Evolutionary conservation across 1,140 invertebrate genomes (phyloP), one percentile per base, ranked within the genome.

Genomic region (Drosophila sucinea): DNA sequence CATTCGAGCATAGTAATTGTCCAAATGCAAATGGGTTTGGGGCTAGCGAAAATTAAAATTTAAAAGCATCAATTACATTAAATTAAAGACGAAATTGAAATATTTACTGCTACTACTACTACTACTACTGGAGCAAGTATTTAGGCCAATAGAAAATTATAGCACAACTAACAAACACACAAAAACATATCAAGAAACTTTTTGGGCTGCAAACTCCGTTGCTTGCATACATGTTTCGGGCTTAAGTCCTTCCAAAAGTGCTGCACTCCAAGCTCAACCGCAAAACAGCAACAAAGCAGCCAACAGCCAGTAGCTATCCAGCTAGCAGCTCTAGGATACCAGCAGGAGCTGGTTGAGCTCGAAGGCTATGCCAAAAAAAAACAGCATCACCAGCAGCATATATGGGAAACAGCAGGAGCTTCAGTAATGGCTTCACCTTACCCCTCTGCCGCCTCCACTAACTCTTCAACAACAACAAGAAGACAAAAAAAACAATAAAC

Each of bases 401-500:
- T 25, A 47, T 47, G 23, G 17, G 17, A 25, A 47, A 51, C 44
- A 51, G 44, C 44, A 51, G 44, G 25, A 51, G 25, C 44, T 51
- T 51, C 44, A 51, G 44, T 51, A 51, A 51, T 51, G 44, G 44
- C 7, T 51, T 25, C 17, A 47, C 4, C 44, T 47, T 8, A 10
- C 44, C 23, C 44, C n/a, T 51, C 23, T 23, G 25, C 3, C 23
- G 3, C 23, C 44, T 51, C 23, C 27, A 27, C 41, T 17, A 17
- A 11, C 17, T 17, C 41, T 17, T 1, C 44, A 25, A 7, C 17
- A 44, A 44, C 44, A 47, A 25, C 44, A 47, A 47, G 2, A 27
- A 27, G 1, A 44, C 17, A 11, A 23, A 55, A 47, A 76, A 72
- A 79, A 70, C 78, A 85, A 85, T 81, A 78, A 86, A 86, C 82